These are phyloP conservation scores for Drosophila arizonae DNA, from an alignment of 1,140 invertebrate species.

Conservation along the genomic window DNA sequence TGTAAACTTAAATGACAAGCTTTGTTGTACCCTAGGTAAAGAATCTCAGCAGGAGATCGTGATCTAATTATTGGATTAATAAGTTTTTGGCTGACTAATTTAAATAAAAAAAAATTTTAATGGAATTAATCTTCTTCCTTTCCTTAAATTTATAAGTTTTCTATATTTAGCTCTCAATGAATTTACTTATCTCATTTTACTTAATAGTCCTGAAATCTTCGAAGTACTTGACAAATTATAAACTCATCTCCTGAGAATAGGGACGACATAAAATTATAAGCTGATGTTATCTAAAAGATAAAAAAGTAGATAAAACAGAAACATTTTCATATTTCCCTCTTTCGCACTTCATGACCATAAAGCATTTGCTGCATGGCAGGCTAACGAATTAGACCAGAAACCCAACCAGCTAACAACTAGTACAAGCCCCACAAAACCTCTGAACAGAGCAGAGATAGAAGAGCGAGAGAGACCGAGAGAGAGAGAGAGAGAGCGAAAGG, in stretches of 20 bases:
- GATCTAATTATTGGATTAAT: too few species aligned
- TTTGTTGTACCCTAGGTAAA: too few species aligned
- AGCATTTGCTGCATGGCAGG: constrained; percentile 58
- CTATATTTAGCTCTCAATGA: too few species aligned
- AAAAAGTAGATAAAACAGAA: constrained; percentile 22
- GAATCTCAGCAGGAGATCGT: too few species aligned
- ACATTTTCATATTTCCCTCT: constrained; percentile 73
- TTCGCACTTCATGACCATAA: constrained; percentile 80
- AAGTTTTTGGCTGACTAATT: too few species aligned
- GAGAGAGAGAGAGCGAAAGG: not conserved
- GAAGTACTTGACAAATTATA: not conserved
- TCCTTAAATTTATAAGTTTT: too few species aligned
- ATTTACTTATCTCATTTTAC: too few species aligned
- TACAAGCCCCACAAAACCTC: constrained; percentile 26
- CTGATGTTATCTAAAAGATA: constrained; percentile 50
- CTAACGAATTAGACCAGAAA: constrained; percentile 66
- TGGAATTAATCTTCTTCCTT: too few species aligned
- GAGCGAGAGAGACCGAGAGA: not conserved
- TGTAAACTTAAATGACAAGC: too few species aligned
- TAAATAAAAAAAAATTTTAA: too few species aligned
- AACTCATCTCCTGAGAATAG: constrained; percentile 2
- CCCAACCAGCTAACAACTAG: constrained; percentile 30
- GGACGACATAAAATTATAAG: constrained; percentile 20
- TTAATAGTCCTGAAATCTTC: too few species aligned
- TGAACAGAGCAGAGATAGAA: not conserved